Evolutionary conservation across 2,113 vertebrate species (phyloP).

Genomic region (Chrysemys picta): DNA sequence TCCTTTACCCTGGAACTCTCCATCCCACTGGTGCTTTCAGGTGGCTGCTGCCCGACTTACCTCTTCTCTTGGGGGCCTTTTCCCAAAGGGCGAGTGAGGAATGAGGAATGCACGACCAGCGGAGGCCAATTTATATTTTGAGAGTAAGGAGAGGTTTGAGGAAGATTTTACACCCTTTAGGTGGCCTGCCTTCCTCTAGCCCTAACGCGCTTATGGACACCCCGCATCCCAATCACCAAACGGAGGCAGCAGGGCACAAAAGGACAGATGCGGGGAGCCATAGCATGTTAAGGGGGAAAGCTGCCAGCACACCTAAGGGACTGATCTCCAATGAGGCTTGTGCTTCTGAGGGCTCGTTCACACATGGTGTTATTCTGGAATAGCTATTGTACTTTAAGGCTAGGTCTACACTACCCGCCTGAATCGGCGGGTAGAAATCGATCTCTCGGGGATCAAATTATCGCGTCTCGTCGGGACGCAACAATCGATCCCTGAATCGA

Average conservation of each 20-base stretch:
- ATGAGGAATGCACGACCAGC: neutral
- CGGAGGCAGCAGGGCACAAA: neutral
- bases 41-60: neutral
- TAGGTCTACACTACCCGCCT: no score
- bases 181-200: neutral
- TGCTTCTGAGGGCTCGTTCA: neutral
- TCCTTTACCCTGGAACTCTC: neutral
- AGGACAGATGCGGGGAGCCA: neutral
- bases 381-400: neutral
- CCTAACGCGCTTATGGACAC: neutral
- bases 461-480: no score
- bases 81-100: neutral
- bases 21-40: neutral
- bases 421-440: no score
- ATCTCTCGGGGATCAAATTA: no score
- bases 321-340: neutral
- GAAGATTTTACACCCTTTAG: neutral
- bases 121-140: neutral
- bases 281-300: neutral
- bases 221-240: neutral
- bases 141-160: neutral
- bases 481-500: no score
- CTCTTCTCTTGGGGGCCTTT: neutral
- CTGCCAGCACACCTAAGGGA: rapidly evolving
- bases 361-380: neutral